These are phyloP conservation scores for Propithecus deckenii DNA, from an alignment of 2,797 vertebrate genomes.

Conservation along the genomic window DNA sequence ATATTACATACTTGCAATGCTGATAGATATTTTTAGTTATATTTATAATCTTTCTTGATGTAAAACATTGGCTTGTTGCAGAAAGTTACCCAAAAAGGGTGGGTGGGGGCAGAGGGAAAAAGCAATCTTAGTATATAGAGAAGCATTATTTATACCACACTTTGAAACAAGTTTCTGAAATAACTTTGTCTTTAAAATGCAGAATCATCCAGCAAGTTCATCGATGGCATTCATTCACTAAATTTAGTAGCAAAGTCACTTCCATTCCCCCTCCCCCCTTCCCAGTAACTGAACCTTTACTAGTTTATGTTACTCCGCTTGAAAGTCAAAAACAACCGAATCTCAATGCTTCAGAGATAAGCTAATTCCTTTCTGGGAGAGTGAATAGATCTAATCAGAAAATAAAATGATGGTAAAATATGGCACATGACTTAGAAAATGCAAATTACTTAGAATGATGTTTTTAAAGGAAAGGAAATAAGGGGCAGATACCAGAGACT, in stretches of 20 bases:
- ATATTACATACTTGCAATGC: neutral
- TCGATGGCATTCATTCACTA: neutral
- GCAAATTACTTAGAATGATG: neutral
- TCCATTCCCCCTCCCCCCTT: neutral
- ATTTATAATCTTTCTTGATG: neutral
- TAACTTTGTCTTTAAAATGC: slow-evolving; percentile 62
- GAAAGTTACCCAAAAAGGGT: neutral
- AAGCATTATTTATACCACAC: neutral
- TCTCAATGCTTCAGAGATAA: neutral
- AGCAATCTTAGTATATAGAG: neutral
- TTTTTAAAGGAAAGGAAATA: neutral
- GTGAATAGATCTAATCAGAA: neutral
- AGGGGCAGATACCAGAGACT: neutral
- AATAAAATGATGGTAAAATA: neutral
- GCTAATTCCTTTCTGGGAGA: neutral
- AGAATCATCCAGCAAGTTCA: slow-evolving; percentile 57
- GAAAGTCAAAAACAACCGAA: slow-evolving; percentile 25
- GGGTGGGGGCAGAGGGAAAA: neutral
- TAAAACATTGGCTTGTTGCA: neutral
- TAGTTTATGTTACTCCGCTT: neutral
- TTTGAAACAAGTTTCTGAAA: slow-evolving; percentile 58
- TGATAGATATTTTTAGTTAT: neutral
- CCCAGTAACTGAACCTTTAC: neutral
- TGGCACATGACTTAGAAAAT: neutral
- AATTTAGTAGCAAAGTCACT: slow-evolving; percentile 10